A percentile compares a stretch with the other conserved stretches of the same genome.
Conservation (phyloP, 2,113 vertebrate genomes). For the Gnathonemus longibarbis region DNA sequence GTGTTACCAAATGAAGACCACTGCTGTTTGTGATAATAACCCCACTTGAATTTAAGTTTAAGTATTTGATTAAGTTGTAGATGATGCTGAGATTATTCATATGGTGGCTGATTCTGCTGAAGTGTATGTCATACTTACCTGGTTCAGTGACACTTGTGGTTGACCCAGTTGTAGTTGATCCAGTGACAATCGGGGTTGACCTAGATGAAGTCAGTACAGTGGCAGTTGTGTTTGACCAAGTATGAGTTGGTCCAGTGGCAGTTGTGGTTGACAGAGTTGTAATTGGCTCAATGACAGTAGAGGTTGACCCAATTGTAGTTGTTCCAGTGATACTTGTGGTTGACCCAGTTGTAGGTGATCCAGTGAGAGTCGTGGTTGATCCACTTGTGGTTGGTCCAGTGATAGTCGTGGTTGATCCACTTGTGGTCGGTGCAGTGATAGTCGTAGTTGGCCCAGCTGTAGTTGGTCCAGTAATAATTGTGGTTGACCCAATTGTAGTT, state of each 20-base stretch:
- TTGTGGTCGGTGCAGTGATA: not conserved
- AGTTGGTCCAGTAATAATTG: not conserved
- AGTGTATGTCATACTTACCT: no score
- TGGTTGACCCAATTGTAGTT: not conserved
- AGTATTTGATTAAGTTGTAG: no score
- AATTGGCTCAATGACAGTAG: no score
- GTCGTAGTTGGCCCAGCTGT: no score
- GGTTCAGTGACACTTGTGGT: not conserved
- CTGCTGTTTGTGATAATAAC: no score
- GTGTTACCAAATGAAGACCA: no score
- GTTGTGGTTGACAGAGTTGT: not conserved
- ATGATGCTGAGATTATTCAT: no score
- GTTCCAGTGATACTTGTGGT: no score
- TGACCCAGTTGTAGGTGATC: not conserved
- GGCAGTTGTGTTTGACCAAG: not conserved
- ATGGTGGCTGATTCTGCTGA: no score
- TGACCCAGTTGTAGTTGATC: not conserved
- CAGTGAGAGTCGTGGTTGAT: not conserved
- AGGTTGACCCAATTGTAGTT: no score
- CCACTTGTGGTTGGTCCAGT: not conserved
- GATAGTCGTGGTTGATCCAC: not conserved
- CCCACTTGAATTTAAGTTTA: no score
- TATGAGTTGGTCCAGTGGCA: not conserved
- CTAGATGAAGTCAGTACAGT: no score
- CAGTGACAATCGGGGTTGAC: not conserved